Conservation (phyloP, 2,797 vertebrate genomes). For the Microctenopoma lineatum region DNA sequence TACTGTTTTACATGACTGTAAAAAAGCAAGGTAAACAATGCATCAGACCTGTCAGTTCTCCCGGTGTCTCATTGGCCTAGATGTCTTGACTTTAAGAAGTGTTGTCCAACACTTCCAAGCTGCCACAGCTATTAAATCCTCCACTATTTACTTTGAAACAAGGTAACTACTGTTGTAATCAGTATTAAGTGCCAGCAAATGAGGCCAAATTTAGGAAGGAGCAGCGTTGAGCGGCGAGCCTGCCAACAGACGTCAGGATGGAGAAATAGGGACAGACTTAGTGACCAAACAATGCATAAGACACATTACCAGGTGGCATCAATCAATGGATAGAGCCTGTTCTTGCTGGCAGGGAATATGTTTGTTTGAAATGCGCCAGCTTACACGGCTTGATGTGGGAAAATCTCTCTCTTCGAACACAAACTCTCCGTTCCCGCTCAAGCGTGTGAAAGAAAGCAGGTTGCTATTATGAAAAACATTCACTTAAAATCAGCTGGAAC, state of each 20-base stretch:
- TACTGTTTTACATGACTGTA: too few relatives aligned
- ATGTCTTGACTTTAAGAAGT: not conserved
- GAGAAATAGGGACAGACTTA: conserved; percentile 15
- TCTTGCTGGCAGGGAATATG: conserved; percentile 6
- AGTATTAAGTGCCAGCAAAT: not conserved
- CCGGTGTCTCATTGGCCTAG: not conserved
- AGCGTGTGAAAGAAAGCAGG: not conserved
- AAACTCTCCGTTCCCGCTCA: not conserved
- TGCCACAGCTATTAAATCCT: conserved; percentile 19
- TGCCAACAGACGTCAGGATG: conserved; percentile 42
- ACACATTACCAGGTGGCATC: conserved; percentile 16
- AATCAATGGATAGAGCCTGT: not conserved
- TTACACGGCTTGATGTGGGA: too few relatives aligned
- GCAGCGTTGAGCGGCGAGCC: not conserved
- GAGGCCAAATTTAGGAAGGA: conserved; percentile 4
- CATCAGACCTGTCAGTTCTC: not conserved
- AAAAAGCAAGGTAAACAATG: too few relatives aligned
- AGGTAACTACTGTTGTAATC: not conserved
- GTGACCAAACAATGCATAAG: conserved; percentile 1
- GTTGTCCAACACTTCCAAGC: not conserved
- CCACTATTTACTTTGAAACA: conserved; percentile 16
- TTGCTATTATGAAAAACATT: not conserved
- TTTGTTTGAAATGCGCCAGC: too few relatives aligned
- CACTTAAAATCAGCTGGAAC: not conserved
- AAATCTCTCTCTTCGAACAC: not conserved